Percentiles rank a stretch among this genome's conserved stretches.
Conservation (phyloP, 2,888 invertebrate genomes). For the Cinara cedri region DNA sequence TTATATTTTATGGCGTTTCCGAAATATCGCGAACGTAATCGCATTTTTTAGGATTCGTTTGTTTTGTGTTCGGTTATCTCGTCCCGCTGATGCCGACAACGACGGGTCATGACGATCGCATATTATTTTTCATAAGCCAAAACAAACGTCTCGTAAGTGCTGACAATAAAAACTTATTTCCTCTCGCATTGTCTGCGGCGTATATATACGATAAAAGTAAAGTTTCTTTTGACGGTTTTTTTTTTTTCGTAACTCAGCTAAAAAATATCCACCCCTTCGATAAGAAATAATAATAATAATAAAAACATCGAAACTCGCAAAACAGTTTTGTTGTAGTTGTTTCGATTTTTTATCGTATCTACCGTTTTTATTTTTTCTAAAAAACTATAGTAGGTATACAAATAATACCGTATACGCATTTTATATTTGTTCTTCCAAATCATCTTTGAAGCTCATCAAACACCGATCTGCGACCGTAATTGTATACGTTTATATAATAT, state of each 20-base stretch:
- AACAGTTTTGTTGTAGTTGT: slow-evolving; percentile 23
- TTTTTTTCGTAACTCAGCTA: slow-evolving; percentile 32
- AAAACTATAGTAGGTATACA: too few relatives aligned
- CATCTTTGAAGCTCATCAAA: too few relatives aligned
- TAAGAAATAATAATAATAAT: not conserved
- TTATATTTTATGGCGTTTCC: too few relatives aligned
- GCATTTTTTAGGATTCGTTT: slow-evolving; percentile 3
- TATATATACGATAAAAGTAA: slow-evolving; percentile 10
- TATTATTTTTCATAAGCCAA: slow-evolving; percentile 6
- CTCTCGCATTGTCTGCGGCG: slow-evolving; percentile 17
- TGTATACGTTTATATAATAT: too few relatives aligned
- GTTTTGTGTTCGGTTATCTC: not conserved
- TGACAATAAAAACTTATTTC: slow-evolving; percentile 45
- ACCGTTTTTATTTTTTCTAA: not conserved
- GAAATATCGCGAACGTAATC: not conserved
- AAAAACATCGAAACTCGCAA: not conserved
- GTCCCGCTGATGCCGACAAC: not conserved
- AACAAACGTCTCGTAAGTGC: slow-evolving; percentile 37
- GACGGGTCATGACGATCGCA: not conserved
- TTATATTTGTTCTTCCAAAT: too few relatives aligned
- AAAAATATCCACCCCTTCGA: slow-evolving; percentile 10
- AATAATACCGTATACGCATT: too few relatives aligned
- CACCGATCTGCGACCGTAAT: too few relatives aligned
- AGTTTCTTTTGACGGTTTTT: not conserved
- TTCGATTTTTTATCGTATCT: slow-evolving; percentile 17